A percentile compares a stretch with the other conserved stretches of the same genome.
Conservation (phyloP, 2,797 vertebrate species). For the Anolis apletophallus region DNA sequence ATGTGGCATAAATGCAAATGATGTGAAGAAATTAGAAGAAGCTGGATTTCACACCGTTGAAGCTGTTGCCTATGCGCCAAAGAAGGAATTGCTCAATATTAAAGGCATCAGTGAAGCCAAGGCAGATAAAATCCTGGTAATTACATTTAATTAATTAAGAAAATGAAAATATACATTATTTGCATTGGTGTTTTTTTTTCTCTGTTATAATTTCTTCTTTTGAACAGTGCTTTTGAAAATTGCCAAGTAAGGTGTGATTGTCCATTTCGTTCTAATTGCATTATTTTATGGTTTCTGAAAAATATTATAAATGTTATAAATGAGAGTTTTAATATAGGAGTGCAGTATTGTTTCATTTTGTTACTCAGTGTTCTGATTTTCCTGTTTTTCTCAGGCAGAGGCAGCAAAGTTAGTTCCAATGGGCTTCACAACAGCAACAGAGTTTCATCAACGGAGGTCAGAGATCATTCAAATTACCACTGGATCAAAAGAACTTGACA, state of each 20-base stretch:
- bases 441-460: conserved; percentile 95
- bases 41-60: conserved; percentile 97
- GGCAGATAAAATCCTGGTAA: conserved; percentile 95
- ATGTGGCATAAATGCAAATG: conserved; percentile 91
- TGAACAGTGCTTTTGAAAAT: not conserved
- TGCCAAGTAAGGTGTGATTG: not conserved
- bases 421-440: conserved; percentile 97
- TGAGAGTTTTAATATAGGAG: not conserved
- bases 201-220: not conserved
- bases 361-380: not conserved
- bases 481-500: conserved; percentile 96
- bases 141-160: conserved; percentile 37
- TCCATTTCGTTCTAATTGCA: not conserved
- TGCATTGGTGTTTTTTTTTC: not conserved
- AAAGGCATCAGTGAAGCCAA: conserved; percentile 98
- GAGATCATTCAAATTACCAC: conserved; percentile 98
- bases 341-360: not conserved
- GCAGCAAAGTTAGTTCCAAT: conserved; percentile 96
- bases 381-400: conserved; percentile 82
- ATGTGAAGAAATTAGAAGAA: conserved; percentile 96
- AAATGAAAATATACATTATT: not conserved
- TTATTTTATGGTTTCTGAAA: not conserved
- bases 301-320: not conserved
- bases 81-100: conserved; percentile 95
- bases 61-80: conserved; percentile 94